phyloP scores from a whole-genome alignment of 2,113 vertebrate species.

The Mixornis gularis region DNA sequence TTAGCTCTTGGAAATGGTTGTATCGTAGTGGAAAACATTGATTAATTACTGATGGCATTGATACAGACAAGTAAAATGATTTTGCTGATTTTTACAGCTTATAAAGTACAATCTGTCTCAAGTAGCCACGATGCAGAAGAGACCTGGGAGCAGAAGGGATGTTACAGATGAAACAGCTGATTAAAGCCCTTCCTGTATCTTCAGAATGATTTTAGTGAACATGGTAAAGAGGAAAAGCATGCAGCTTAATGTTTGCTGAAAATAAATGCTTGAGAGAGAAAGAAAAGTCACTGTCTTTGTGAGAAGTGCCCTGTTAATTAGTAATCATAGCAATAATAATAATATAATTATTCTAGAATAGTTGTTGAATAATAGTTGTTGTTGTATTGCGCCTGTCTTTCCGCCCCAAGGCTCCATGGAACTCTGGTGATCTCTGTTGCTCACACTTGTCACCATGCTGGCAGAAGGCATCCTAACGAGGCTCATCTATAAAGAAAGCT shows the following conservation, averaged over 20 bases:
- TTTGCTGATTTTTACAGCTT: not conserved
- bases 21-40: not conserved
- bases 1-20: not conserved
- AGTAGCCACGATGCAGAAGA: not conserved
- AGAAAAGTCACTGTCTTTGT: not conserved
- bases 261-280: not conserved
- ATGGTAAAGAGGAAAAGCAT: not conserved
- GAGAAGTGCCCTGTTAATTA: not conserved
- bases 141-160: not conserved
- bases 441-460: constrained; percentile 56
- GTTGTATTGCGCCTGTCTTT: not conserved
- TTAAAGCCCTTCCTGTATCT: not conserved
- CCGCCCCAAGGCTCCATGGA: not conserved
- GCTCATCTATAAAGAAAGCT: constrained; percentile 53
- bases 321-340: not conserved
- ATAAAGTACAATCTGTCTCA: not conserved
- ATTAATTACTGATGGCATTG: not conserved
- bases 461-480: constrained; percentile 66
- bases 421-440: not conserved
- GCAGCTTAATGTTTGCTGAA: not conserved
- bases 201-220: not conserved
- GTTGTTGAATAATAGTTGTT: not conserved
- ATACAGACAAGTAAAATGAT: not conserved
- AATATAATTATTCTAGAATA: not conserved
- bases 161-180: not conserved